Conservation (phyloP, 2,888 invertebrate genomes). For the Diachrysia chrysitis region DNA sequence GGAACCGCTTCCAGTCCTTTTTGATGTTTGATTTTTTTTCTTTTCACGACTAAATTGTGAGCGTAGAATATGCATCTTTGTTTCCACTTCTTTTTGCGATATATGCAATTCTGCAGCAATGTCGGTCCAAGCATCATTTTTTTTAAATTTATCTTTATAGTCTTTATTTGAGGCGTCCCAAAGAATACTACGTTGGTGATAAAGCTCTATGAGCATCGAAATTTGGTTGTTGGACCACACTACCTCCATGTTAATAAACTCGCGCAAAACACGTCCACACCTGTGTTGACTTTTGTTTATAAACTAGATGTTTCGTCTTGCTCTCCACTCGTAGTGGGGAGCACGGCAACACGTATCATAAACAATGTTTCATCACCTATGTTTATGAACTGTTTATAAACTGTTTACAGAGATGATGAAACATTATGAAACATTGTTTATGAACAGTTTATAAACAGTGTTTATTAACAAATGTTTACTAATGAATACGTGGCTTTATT, state of each 20-base stretch:
- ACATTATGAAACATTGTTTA: constrained; percentile 20
- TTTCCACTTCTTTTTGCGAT: constrained; percentile 33
- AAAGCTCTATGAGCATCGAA: constrained; percentile 13
- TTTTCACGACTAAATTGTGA: constrained; percentile 28
- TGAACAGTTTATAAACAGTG: constrained; percentile 34
- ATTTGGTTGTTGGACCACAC: constrained; percentile 9
- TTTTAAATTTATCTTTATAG: constrained; percentile 31
- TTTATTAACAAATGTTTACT: constrained; percentile 12
- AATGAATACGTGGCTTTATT: not conserved
- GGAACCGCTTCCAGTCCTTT: constrained; percentile 31
- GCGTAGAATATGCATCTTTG: constrained; percentile 18
- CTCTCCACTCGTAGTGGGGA: constrained; percentile 41
- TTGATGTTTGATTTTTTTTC: constrained; percentile 26
- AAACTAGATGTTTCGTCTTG: constrained; percentile 44
- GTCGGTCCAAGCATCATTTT: constrained; percentile 28
- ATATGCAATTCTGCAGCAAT: constrained; percentile 31
- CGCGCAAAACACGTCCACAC: constrained; percentile 15
- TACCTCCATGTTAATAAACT: constrained; percentile 15
- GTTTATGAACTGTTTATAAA: constrained; percentile 25
- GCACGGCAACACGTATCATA: constrained; percentile 36
- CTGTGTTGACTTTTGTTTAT: constrained; percentile 21
- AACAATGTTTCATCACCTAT: constrained; percentile 47
- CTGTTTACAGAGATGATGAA: constrained; percentile 47
- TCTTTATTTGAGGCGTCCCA: constrained; percentile 17
- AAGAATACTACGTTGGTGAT: not conserved